Evolutionary conservation across 1,140 invertebrate species (phyloP), one percentile per base, ranked within the genome.

Genomic region (Batillaria attramentaria): DNA sequence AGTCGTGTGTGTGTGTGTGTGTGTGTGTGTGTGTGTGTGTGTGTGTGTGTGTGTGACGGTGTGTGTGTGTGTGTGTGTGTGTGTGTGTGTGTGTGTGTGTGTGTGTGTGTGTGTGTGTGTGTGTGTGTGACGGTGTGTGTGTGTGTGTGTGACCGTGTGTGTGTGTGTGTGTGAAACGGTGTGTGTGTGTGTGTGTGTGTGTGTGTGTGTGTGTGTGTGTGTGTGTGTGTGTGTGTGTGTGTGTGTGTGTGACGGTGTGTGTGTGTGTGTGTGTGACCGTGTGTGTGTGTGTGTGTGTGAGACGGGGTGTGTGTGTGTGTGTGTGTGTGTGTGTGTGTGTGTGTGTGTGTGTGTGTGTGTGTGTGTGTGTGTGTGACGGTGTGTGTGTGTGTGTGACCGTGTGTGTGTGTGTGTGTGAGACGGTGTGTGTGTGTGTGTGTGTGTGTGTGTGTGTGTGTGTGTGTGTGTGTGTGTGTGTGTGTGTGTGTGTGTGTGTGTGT

Each of bases 101-200:
- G 33, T 66, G 33, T 66, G 62, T 66, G 33, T 66, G 33, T 66
- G 33, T 66, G 33, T 66, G 33, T 66, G 33, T 66, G 33, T 66
- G 33, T 66, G 33, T 66, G 33, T 66, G 33, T n/a, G n/a, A n/a
- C n/a, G n/a, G n/a, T n/a, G n/a, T n/a, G n/a, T n/a, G n/a, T n/a
- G n/a, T n/a, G n/a, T n/a, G n/a, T n/a, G n/a, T n/a, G n/a, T n/a
- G n/a, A n/a, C n/a, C n/a, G 24, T 60, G 57, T 60, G 57, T 60
- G 5, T 60, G 24, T 60, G 6, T 60, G 57, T 60, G 6, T 6
- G 6, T 60, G 57, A n/a, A 28, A 6, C 20, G 24, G 57, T 60
- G 57, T 60, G 57, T 60, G 57, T 60, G 57, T 60, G 57, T 60
- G 57, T 60, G 57, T 60, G 57, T 60, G 57, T 60, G 57, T 60